Conservation (phyloP, 2,888 invertebrate genomes). For the Erebia palarica region DNA sequence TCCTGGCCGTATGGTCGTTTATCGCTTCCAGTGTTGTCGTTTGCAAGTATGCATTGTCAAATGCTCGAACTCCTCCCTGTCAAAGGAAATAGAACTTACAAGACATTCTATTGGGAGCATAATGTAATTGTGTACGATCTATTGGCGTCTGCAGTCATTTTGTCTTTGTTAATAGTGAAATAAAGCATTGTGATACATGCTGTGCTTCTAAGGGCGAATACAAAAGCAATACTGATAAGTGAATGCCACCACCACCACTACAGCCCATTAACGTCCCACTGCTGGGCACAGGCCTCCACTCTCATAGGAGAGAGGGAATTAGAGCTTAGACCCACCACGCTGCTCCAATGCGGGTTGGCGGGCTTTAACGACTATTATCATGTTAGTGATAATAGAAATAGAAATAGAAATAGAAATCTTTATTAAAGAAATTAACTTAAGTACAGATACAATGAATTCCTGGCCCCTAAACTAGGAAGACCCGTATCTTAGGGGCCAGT, state of each 20-base stretch:
- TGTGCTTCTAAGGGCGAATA: not conserved
- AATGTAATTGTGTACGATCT: slow-evolving; percentile 27
- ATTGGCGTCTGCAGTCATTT: slow-evolving; percentile 26
- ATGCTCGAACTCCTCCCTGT: slow-evolving; percentile 19
- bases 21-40: slow-evolving; percentile 35
- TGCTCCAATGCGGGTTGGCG: no score
- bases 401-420: no score
- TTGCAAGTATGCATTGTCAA: slow-evolving; percentile 43
- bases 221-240: not conserved
- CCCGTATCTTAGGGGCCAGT: no score
- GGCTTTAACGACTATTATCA: no score
- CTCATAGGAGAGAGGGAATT: no score
- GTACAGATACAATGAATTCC: no score
- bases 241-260: not conserved
- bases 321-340: no score
- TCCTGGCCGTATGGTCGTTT: slow-evolving; percentile 26
- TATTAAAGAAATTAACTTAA: no score
- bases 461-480: no score
- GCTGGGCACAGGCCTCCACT: not conserved
- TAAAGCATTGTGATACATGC: slow-evolving; percentile 4
- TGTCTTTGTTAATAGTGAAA: slow-evolving; percentile 24
- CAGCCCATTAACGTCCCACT: not conserved
- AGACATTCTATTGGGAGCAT: slow-evolving; percentile 29
- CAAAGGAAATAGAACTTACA: slow-evolving; percentile 38
- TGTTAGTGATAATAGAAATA: no score